Evolutionary conservation across 92 coral and sea anemone genomes (phyloP).

Genomic region (Bergia sp.): DNA sequence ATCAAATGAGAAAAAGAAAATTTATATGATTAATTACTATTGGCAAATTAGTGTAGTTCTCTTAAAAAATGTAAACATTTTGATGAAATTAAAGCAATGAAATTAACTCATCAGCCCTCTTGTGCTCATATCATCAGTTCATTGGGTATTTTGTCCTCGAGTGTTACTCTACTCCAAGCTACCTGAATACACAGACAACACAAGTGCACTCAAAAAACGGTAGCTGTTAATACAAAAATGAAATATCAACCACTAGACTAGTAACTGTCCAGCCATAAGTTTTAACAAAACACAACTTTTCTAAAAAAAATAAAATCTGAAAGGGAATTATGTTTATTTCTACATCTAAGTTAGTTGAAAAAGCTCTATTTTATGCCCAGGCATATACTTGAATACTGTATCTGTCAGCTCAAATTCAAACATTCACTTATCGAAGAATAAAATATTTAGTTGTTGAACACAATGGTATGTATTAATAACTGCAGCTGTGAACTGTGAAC

Average conservation of each 20-base stretch:
- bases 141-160: not conserved
- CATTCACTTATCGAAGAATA: no score
- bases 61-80: not conserved
- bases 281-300: not conserved
- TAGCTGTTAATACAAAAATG: not conserved
- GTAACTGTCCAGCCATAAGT: not conserved
- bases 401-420: not conserved
- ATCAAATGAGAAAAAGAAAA: not conserved
- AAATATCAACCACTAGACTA: constrained; percentile 26
- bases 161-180: not conserved
- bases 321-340: not conserved
- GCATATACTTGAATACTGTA: not conserved
- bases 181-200: constrained; percentile 12
- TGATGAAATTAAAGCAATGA: not conserved
- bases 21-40: no score
- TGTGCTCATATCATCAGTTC: not conserved
- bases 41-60: not conserved
- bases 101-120: not conserved
- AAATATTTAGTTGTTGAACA: no score
- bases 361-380: not conserved
- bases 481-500: not conserved
- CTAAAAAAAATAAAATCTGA: constrained; percentile 1
- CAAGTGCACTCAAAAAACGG: not conserved
- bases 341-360: not conserved
- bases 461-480: not conserved